Conservation (phyloP, 2,113 vertebrate species). For the Chionodraco myersi region DNA sequence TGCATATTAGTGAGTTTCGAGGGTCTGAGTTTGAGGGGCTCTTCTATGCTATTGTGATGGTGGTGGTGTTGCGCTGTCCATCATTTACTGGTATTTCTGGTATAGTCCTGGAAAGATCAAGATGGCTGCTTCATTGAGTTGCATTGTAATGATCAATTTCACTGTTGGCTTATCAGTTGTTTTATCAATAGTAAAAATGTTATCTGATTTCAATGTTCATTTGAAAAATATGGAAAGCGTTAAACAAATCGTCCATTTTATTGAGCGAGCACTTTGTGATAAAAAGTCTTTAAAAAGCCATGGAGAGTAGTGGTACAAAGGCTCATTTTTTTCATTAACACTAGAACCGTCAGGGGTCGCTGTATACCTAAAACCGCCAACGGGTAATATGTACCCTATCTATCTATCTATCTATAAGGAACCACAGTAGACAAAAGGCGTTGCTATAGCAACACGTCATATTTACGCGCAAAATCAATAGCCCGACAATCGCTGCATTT, state of each 20-base stretch:
- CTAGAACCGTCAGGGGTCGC: too few species aligned
- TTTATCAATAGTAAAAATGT: not conserved
- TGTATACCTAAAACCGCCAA: too few species aligned
- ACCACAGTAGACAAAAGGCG: too few species aligned
- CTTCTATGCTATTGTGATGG: slow-evolving; percentile 19
- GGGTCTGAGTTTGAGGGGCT: slow-evolving; percentile 43
- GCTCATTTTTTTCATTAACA: too few species aligned
- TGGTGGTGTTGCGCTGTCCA: not conserved
- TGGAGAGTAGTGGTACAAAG: too few species aligned
- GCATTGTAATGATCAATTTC: slow-evolving; percentile 4
- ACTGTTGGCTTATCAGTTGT: not conserved
- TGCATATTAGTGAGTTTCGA: slow-evolving; percentile 51
- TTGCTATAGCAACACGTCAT: too few species aligned
- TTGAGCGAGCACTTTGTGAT: too few species aligned
- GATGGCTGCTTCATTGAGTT: not conserved
- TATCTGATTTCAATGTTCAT: not conserved
- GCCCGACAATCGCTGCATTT: too few species aligned
- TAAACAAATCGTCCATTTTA: not conserved
- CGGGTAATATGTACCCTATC: too few species aligned
- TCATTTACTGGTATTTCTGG: not conserved
- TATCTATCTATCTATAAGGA: too few species aligned
- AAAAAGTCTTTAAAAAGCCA: too few species aligned
- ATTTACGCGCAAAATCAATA: too few species aligned
- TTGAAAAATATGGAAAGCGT: not conserved
- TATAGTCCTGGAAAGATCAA: not conserved